Evolutionary conservation across 2,888 invertebrate species (phyloP).

Genomic region (Biston betularia): DNA sequence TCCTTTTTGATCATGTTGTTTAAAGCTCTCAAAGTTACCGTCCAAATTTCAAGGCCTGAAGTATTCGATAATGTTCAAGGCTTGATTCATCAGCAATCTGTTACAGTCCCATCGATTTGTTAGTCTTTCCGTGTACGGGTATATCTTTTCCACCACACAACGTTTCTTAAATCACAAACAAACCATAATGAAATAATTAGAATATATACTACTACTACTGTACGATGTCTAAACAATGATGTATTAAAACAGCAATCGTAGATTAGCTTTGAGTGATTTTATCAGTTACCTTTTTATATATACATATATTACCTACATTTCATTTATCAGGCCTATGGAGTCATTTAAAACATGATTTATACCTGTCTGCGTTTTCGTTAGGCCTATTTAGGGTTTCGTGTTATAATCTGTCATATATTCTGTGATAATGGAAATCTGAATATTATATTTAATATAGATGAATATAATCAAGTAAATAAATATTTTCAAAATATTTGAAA

Average conservation of each 20-base stretch:
- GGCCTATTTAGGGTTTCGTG: neutral
- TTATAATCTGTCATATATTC: no score
- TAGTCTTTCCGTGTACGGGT: no score
- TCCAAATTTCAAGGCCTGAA: constrained; percentile 1
- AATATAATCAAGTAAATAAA: no score
- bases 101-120: no score
- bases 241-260: neutral
- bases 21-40: neutral
- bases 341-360: neutral
- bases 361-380: neutral
- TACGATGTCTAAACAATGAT: neutral
- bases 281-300: neutral
- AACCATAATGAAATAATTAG: no score
- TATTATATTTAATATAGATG: no score
- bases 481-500: no score
- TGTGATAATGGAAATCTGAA: neutral
- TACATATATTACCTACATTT: neutral
- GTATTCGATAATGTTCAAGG: neutral
- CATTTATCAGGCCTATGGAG: neutral
- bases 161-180: neutral
- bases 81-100: neutral
- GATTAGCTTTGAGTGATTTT: neutral
- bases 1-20: no score
- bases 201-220: neutral
- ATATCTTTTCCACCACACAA: neutral